These are phyloP conservation scores for Papilio helenus DNA, from an alignment of 1,140 invertebrate species.

Conservation along the genomic window DNA sequence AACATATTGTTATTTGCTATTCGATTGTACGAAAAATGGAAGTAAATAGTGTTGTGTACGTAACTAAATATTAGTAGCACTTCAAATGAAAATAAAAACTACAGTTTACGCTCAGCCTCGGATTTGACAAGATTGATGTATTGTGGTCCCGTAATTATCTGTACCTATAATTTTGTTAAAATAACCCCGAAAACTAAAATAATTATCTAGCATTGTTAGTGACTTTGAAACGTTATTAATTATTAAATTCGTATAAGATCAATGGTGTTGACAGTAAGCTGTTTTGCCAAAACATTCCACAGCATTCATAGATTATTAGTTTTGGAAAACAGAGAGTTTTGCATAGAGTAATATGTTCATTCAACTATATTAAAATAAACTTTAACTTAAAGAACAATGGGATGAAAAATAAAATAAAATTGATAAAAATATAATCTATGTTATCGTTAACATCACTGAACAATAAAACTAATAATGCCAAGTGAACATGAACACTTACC, in stretches of 20 bases:
- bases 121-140: conserved; percentile 5
- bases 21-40: neutral
- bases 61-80: neutral
- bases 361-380: neutral
- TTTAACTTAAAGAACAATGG: too few species aligned
- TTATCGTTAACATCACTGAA: too few species aligned
- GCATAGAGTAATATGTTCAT: neutral
- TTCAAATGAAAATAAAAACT: neutral
- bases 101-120: neutral
- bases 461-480: too few species aligned
- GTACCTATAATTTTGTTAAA: neutral
- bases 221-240: conserved; percentile 19
- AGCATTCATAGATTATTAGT: conserved; percentile 14
- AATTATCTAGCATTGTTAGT: neutral
- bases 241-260: neutral
- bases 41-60: neutral
- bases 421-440: too few species aligned
- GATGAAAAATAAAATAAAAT: too few species aligned
- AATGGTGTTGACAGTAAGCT: neutral
- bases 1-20: neutral
- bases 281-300: conserved; percentile 11
- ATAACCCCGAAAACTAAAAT: conserved; percentile 27
- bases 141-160: neutral
- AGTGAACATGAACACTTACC: too few species aligned
- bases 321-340: neutral